A percentile compares a stretch with the other conserved stretches of the same genome.
These are phyloP conservation scores for Leptosomus discolor DNA, from an alignment of 2,113 vertebrate genomes.

Conservation along the genomic window DNA sequence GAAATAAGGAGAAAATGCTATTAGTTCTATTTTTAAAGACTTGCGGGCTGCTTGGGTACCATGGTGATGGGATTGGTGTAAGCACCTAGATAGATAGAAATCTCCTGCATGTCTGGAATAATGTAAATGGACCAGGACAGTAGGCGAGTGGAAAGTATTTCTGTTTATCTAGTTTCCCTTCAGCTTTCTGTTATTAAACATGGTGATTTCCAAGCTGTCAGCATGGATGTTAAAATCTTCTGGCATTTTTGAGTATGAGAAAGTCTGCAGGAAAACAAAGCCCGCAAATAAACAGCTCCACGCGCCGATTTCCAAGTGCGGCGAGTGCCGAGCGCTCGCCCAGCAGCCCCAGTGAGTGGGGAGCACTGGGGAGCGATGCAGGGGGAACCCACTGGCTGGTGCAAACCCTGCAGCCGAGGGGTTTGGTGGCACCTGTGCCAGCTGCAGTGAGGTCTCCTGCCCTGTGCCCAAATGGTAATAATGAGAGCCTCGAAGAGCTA, in stretches of 20 bases:
- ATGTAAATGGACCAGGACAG: background rate
- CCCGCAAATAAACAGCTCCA: background rate
- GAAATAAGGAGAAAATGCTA: background rate
- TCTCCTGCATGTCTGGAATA: background rate
- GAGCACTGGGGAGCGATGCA: background rate
- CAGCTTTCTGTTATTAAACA: conserved; percentile 6
- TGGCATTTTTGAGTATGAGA: background rate
- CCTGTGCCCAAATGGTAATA: accelerated
- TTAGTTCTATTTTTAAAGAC: conserved; percentile 45
- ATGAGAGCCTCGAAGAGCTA: accelerated
- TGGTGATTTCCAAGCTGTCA: conserved; percentile 23
- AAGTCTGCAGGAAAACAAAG: conserved; percentile 26
- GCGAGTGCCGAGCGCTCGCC: background rate
- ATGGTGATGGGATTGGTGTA: background rate
- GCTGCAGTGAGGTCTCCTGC: accelerated
- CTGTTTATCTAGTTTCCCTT: background rate
- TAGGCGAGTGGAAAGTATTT: background rate
- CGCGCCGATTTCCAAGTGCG: background rate
- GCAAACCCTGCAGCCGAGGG: accelerated
- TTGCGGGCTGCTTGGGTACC: background rate
- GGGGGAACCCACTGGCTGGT: background rate
- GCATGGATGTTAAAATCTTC: conserved; percentile 9
- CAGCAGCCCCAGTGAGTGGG: background rate
- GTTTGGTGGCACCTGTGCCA: background rate
- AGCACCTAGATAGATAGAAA: background rate